Conservation (phyloP, 2,797 vertebrate genomes). For the Spinus pinus region DNA sequence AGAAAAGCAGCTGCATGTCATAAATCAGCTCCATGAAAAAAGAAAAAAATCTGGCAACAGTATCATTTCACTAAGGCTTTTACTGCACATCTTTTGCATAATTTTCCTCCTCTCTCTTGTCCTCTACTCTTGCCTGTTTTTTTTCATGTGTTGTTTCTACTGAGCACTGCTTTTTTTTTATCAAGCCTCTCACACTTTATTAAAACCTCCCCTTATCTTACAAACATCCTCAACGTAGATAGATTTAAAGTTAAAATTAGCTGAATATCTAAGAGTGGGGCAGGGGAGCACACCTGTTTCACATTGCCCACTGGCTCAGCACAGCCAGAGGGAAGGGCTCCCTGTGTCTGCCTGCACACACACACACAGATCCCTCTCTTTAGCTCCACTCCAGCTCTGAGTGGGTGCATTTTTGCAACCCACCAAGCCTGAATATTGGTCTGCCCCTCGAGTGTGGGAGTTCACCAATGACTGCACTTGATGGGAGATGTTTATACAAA, state of each 20-base stretch:
- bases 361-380: background rate
- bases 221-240: background rate
- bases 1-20: constrained; percentile 27
- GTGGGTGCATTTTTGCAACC: background rate
- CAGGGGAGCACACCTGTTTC: background rate
- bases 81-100: background rate
- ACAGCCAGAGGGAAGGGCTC: background rate
- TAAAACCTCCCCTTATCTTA: background rate
- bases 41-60: background rate
- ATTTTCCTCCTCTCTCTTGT: background rate
- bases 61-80: background rate
- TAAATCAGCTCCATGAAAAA: constrained; percentile 8
- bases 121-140: background rate
- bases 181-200: background rate
- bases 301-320: background rate
- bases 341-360: background rate
- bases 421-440: background rate
- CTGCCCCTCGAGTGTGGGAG: background rate
- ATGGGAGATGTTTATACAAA: background rate
- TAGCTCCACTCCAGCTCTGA: background rate
- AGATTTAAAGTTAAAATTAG: background rate
- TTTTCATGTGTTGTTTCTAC: background rate
- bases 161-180: background rate
- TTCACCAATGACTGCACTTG: background rate
- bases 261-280: background rate